Evolutionary conservation across 1,140 invertebrate species (phyloP).

Genomic region (Drosophila ercepeae): DNA sequence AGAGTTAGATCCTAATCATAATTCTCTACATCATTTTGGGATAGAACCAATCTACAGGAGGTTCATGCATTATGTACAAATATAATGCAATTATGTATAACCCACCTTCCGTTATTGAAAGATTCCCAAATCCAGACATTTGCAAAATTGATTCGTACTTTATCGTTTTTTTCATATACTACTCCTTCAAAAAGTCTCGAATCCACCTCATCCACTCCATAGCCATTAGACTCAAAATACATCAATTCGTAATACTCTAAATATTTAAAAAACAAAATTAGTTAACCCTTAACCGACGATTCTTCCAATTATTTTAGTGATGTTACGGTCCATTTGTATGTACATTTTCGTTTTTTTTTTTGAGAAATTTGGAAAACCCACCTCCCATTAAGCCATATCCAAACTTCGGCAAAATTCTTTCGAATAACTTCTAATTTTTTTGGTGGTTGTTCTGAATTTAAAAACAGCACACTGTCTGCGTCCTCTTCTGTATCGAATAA

Average conservation of each 20-base stretch:
- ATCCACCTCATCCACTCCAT: neutral
- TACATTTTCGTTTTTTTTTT: neutral
- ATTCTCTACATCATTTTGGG: neutral
- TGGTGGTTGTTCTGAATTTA: neutral
- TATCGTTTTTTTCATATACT: neutral
- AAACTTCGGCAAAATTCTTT: conserved; percentile 67
- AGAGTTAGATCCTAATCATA: too few species aligned
- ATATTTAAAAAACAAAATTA: neutral
- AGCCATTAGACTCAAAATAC: neutral
- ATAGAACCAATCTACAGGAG: neutral
- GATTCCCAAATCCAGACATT: neutral
- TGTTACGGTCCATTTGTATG: neutral
- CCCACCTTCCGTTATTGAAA: neutral
- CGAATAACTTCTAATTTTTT: conserved; percentile 24
- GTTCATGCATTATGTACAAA: neutral
- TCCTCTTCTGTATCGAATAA: neutral
- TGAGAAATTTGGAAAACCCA: conserved; percentile 26
- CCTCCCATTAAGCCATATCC: conserved; percentile 59
- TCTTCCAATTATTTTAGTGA: neutral
- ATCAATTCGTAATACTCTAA: neutral
- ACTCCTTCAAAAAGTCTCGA: neutral
- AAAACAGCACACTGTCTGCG: neutral
- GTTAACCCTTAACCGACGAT: neutral
- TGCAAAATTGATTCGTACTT: neutral
- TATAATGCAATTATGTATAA: neutral